Base-by-base conservation (phyloP, 2,888 invertebrate genomes). In the Chymomyza caudatula region DNA sequence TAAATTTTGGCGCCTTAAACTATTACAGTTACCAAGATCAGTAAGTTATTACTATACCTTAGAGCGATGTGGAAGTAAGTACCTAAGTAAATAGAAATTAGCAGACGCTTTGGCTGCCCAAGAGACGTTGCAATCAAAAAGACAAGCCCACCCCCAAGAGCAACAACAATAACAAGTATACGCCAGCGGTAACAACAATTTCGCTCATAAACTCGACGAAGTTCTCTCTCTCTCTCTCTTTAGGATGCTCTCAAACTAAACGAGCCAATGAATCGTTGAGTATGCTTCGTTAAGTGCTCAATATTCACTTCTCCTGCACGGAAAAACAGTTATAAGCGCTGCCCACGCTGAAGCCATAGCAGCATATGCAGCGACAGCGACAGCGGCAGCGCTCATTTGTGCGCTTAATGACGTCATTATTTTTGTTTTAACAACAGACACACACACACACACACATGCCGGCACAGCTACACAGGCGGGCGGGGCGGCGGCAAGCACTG, bases 331-430 rank as follows among this genome's bases (percentile, higher is more conserved):
- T 80, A 80, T 86, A 81, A 84, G 68, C 76, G 78, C 79, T 75
- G 79, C 67, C 66, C 56, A 54, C 59, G 84, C 57, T 61, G 60
- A 56, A 69, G 42, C 62, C 59, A 13, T n/a, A n/a, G n/a, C n/a
- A n/a, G n/a, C n/a, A n/a, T n/a, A n/a, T 52, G 47, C 55, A n/a
- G 58, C 55, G 44, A 63, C 66, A 43, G 54, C 61, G 37, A 69
- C 78, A 78, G 86, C 83, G 70, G 78, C 82, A 83, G 75, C 72
- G 82, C 82, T 83, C 82, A 83, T 83, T 83, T 83, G 82, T 81
- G 86, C 76, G 76, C 86, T 80, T 83, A 83, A 83, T 83, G 82
- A 83, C 82, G 82, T 83, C 82, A 83, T 83, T 83, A 83, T 83
- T 83, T 82, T 83, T 83, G 87, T 83, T 83, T 83, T 83, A 86